Percentiles rank a stretch among this genome's conserved stretches.
phyloP scores from a whole-genome alignment of 2,113 vertebrate genomes.

The Acrocephalus arundinaceus region DNA sequence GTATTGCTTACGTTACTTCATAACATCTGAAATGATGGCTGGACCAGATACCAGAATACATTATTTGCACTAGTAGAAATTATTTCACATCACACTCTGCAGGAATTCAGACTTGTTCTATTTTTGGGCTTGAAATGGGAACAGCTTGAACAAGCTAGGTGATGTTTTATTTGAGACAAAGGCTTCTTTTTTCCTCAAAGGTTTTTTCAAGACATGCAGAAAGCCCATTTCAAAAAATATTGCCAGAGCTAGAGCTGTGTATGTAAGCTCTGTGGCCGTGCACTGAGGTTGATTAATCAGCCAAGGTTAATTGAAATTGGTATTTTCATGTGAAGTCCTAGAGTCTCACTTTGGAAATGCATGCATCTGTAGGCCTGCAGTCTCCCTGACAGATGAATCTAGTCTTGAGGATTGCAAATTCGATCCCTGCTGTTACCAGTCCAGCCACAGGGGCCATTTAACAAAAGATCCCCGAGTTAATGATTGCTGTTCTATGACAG shows the following conservation, averaged over 20 bases:
- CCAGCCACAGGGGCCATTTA: slow-evolving; percentile 38
- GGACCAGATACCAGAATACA: background rate
- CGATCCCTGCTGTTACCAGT: slow-evolving; percentile 44
- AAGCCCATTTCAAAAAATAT: background rate
- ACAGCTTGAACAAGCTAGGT: background rate
- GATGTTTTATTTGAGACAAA: slow-evolving; percentile 43
- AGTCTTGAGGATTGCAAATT: slow-evolving; percentile 47
- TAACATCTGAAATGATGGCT: background rate
- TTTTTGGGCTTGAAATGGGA: background rate
- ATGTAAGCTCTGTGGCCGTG: background rate
- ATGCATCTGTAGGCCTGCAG: background rate
- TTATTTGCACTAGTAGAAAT: slow-evolving; percentile 22
- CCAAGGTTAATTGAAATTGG: background rate
- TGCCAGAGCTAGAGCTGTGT: background rate
- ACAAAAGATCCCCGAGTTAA: slow-evolving; percentile 48
- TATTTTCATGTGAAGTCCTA: slow-evolving; percentile 14
- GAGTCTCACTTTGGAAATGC: background rate
- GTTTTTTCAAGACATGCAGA: background rate
- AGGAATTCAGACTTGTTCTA: slow-evolving; percentile 17
- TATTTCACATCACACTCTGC: background rate
- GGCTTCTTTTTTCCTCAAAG: slow-evolving; percentile 29
- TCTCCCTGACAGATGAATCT: slow-evolving; percentile 14
- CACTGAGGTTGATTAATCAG: slow-evolving; percentile 17
- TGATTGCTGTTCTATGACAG: slow-evolving; percentile 56
- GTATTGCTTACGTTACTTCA: background rate